Percentiles rank a stretch among this genome's conserved stretches.
Evolutionary conservation across 2,888 invertebrate genomes (phyloP).

Genomic region (Brachyptera putata): DNA sequence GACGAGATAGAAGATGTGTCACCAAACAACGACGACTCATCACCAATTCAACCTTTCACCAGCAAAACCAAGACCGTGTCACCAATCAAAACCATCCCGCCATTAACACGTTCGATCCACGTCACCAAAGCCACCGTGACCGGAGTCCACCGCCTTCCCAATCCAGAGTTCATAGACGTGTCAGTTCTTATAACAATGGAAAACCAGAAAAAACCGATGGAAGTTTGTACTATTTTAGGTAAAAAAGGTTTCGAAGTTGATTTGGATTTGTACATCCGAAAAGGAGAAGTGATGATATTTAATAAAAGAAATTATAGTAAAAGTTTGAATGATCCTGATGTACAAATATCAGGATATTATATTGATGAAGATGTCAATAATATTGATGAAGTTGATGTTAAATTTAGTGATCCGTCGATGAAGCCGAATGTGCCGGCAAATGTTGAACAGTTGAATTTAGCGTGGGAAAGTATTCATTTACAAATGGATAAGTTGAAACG

Average conservation of each 20-base stretch:
- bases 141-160: background rate
- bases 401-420: background rate
- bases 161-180: constrained; percentile 4
- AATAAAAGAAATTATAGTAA: background rate
- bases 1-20: no score
- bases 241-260: background rate
- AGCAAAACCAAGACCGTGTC: background rate
- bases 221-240: background rate
- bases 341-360: background rate
- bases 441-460: background rate
- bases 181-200: background rate
- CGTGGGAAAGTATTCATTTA: background rate
- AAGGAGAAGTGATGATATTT: background rate
- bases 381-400: background rate
- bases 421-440: background rate
- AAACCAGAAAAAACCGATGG: background rate
- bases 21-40: background rate
- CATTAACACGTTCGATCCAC: constrained; percentile 1
- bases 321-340: background rate
- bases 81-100: no score
- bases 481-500: background rate
- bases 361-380: background rate
- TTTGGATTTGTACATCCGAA: background rate
- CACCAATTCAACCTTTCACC: no score
- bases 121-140: background rate